These are phyloP conservation scores for Orius insidiosus DNA, from an alignment of 1,140 invertebrate genomes.

Conservation along the genomic window DNA sequence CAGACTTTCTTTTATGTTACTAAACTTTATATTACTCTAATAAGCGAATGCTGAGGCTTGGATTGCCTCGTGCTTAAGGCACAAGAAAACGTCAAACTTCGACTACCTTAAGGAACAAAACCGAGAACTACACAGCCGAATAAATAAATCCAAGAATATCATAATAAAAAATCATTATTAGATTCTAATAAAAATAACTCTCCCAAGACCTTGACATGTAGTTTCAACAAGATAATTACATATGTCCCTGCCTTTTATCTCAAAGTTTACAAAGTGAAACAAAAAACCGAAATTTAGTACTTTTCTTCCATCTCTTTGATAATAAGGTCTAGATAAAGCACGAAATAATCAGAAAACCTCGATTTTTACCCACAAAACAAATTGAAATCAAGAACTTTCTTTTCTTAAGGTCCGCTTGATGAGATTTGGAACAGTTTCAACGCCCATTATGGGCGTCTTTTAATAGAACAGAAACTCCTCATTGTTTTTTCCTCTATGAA, in stretches of 20 bases:
- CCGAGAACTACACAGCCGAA: too few relatives aligned
- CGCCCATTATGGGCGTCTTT: not conserved
- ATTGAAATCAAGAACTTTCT: not conserved
- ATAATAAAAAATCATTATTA: too few relatives aligned
- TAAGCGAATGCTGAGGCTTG: too few relatives aligned
- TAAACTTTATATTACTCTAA: too few relatives aligned
- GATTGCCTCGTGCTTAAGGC: too few relatives aligned
- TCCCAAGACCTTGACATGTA: not conserved
- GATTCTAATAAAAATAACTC: slow-evolving; percentile 1
- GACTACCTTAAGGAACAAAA: too few relatives aligned
- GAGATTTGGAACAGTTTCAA: too few relatives aligned
- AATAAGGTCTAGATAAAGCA: not conserved
- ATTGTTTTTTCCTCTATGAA: too few relatives aligned
- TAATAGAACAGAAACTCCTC: too few relatives aligned
- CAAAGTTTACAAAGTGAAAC: not conserved
- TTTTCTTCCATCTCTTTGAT: slow-evolving; percentile 1
- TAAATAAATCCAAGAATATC: slow-evolving; percentile 1
- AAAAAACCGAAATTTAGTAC: not conserved
- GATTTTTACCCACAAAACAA: too few relatives aligned
- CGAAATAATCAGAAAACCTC: not conserved
- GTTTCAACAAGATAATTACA: not conserved
- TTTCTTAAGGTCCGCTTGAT: not conserved
- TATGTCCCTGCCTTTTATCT: not conserved
- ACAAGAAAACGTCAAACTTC: too few relatives aligned
- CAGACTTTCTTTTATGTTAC: too few relatives aligned